Percentiles rank a stretch among this genome's conserved stretches.
These are phyloP conservation scores for Indicator indicator DNA, from an alignment of 2,113 vertebrate species.

Conservation along the genomic window DNA sequence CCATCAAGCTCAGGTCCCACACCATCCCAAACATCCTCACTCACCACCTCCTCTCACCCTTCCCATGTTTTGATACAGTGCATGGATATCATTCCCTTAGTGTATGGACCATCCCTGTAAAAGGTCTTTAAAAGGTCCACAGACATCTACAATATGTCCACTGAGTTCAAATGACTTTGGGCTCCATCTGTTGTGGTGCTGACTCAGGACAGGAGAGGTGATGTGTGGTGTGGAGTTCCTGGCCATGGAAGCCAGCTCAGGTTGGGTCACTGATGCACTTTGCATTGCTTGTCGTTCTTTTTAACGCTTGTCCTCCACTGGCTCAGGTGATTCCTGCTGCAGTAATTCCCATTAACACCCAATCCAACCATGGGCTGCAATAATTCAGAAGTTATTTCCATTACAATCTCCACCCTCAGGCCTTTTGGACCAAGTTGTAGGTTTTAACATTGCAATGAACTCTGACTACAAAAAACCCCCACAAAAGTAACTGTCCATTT, in stretches of 20 bases:
- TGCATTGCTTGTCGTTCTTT: neutral
- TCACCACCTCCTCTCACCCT: fast-evolving
- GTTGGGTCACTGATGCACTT: neutral
- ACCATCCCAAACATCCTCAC: neutral
- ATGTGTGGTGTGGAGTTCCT: neutral
- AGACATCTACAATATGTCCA: neutral
- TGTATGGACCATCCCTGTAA: neutral
- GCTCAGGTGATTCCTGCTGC: neutral
- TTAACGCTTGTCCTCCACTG: neutral
- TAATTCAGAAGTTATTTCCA: neutral
- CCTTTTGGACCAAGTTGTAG: neutral
- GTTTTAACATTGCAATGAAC: neutral
- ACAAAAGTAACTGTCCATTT: neutral
- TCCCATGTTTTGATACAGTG: neutral
- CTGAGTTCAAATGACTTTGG: neutral
- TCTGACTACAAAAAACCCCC: neutral
- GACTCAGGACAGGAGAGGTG: neutral
- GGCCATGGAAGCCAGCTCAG: neutral
- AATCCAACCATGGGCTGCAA: neutral
- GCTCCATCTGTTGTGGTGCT: neutral
- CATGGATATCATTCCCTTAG: neutral
- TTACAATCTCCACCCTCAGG: neutral
- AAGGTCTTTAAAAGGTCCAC: neutral
- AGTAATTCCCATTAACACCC: neutral
- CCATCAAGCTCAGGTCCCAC: neutral